A percentile compares a stretch with the other conserved stretches of the same genome.
Conservation (phyloP, 2,888 invertebrate species). For the Drosophila rellima region DNA sequence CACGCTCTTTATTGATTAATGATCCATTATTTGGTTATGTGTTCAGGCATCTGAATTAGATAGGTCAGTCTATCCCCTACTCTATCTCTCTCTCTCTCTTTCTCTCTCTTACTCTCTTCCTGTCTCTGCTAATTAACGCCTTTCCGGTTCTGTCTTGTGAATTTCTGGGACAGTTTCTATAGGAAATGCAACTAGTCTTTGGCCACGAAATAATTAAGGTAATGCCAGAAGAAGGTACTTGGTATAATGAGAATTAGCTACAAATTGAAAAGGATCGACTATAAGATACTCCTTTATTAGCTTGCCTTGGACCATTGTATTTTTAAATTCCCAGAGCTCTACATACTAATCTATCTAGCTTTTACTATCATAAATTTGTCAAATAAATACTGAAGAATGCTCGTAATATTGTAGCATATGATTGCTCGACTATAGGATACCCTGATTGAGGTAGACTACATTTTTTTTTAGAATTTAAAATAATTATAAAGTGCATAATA, state of each 20-base stretch:
- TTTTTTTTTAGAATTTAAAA: too few relatives aligned
- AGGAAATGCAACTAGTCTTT: conserved; percentile 17
- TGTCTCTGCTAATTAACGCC: conserved; percentile 65
- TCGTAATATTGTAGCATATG: too few relatives aligned
- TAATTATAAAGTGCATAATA: too few relatives aligned
- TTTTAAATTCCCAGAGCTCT: not conserved
- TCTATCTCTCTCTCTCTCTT: not conserved
- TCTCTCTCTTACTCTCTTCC: not conserved
- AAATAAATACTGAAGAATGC: not conserved
- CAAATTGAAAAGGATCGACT: not conserved
- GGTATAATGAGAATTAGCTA: not conserved
- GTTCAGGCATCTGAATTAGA: not conserved
- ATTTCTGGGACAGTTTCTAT: conserved; percentile 11
- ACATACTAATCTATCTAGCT: not conserved
- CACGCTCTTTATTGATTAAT: conserved; percentile 82
- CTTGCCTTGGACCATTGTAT: too few relatives aligned
- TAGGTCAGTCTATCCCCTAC: not conserved
- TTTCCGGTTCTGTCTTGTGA: conserved; percentile 66
- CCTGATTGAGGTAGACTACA: too few relatives aligned
- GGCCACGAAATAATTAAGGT: not conserved
- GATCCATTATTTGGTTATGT: conserved; percentile 69
- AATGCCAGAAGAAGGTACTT: not conserved
- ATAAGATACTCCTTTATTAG: not conserved
- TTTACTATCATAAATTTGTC: not conserved
- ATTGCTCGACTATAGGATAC: too few relatives aligned